Conservation (phyloP, 2,888 invertebrate genomes). For the Zeuzera pyrina region DNA sequence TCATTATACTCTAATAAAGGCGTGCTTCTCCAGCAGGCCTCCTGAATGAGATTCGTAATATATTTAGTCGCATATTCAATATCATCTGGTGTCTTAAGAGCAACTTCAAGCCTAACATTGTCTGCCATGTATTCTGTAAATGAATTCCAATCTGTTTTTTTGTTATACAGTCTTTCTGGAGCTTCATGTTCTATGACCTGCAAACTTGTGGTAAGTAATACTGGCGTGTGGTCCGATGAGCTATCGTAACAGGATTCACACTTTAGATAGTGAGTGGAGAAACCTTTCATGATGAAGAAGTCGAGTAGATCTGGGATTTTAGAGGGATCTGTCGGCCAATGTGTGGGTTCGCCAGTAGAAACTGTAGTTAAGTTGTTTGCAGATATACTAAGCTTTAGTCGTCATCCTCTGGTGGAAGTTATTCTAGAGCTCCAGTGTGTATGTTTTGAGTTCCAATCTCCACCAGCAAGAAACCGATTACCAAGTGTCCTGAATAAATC, state of each 20-base stretch:
- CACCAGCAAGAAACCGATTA: constrained; percentile 7
- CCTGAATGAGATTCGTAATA: neutral
- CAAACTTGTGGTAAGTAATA: neutral
- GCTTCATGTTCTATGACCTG: neutral
- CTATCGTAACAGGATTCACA: constrained; percentile 11
- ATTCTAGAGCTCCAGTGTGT: constrained; percentile 14
- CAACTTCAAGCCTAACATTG: neutral
- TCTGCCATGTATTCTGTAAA: no score
- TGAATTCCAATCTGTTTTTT: neutral
- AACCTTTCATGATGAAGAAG: constrained; percentile 12
- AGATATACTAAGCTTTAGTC: constrained; percentile 5
- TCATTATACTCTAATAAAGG: neutral
- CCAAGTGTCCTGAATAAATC: constrained; percentile 7
- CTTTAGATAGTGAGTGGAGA: constrained; percentile 8
- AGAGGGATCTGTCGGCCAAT: constrained; percentile 5
- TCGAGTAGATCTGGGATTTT: constrained; percentile 7
- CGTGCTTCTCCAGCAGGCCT: neutral
- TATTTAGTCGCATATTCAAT: neutral
- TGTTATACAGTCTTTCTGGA: neutral
- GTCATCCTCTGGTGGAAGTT: constrained; percentile 10
- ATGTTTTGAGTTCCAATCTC: constrained; percentile 17
- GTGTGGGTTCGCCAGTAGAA: constrained; percentile 4
- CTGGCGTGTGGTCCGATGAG: constrained; percentile 14
- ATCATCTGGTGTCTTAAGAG: neutral
- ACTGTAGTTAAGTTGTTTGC: neutral